Conservation (phyloP, 2,113 vertebrate genomes). For the Agapornis roseicollis region DNA sequence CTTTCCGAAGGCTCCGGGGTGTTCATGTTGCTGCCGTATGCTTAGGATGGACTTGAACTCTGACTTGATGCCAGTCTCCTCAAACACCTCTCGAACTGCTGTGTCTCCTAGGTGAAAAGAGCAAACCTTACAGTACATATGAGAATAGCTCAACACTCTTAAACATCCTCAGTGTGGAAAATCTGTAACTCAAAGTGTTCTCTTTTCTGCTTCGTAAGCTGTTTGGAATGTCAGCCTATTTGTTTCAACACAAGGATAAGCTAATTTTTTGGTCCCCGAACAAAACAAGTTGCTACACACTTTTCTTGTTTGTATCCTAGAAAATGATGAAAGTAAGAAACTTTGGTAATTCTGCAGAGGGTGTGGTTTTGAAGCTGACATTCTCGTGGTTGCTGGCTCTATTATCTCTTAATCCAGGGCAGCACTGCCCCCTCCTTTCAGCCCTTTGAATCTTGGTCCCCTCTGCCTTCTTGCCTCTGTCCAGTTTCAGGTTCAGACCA, state of each 20-base stretch:
- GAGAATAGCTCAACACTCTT: not conserved
- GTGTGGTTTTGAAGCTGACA: not conserved
- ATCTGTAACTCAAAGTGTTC: not conserved
- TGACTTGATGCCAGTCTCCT: conserved; percentile 90
- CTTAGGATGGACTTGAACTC: conserved; percentile 91
- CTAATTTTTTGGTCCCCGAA: not conserved
- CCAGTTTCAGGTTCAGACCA: not conserved
- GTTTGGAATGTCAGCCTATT: not conserved
- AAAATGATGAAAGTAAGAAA: not conserved
- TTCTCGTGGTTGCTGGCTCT: not conserved
- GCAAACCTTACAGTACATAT: not conserved
- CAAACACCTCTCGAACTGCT: conserved; percentile 91
- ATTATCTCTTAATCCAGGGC: not conserved
- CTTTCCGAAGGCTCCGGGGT: conserved; percentile 88
- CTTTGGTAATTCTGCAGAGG: not conserved
- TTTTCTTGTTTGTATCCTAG: not conserved
- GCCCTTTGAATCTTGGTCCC: not conserved
- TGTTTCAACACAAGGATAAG: not conserved
- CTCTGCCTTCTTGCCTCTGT: not conserved
- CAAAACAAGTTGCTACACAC: not conserved
- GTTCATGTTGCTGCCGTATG: conserved; percentile 89
- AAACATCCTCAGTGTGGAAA: not conserved
- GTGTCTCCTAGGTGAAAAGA: conserved; percentile 76
- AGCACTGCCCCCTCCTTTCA: not conserved
- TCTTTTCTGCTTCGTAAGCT: not conserved